A percentile compares a stretch with the other conserved stretches of the same genome.
phyloP scores from a whole-genome alignment of 1,140 invertebrate species.

The Rhyzopertha dominica region DNA sequence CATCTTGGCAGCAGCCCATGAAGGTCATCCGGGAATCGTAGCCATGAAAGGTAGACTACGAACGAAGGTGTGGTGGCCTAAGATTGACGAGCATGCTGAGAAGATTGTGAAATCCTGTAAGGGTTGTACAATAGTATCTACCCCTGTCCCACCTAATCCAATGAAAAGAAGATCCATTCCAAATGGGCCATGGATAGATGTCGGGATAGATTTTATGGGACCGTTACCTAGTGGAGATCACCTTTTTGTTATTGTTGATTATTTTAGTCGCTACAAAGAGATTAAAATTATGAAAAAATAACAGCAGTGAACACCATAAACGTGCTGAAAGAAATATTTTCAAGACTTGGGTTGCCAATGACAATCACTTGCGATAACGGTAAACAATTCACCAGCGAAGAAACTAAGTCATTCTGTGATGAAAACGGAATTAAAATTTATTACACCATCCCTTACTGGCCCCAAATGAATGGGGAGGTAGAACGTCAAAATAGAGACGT shows the following conservation, averaged over 20 bases:
- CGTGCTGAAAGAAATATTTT: slow-evolving; percentile 18
- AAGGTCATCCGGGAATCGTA: no score
- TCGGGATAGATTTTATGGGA: slow-evolving; percentile 37
- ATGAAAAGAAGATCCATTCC: slow-evolving; percentile 33
- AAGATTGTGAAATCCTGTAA: slow-evolving; percentile 44
- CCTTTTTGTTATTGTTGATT: slow-evolving; percentile 22
- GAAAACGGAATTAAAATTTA: slow-evolving; percentile 2
- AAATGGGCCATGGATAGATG: slow-evolving; percentile 34
- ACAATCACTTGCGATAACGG: slow-evolving; percentile 24
- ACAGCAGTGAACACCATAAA: slow-evolving; percentile 12
- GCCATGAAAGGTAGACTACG: no score
- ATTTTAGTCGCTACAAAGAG: background rate
- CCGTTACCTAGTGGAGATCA: slow-evolving; percentile 33
- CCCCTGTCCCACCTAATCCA: slow-evolving; percentile 20
- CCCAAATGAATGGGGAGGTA: slow-evolving; percentile 32
- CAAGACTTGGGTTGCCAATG: slow-evolving; percentile 18
- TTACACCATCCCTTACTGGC: slow-evolving; percentile 20
- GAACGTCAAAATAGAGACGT: slow-evolving; percentile 34
- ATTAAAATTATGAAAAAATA: slow-evolving; percentile 7
- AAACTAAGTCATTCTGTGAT: slow-evolving; percentile 12
- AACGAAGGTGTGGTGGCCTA: slow-evolving; percentile 51
- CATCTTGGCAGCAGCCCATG: no score
- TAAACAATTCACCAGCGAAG: slow-evolving; percentile 16
- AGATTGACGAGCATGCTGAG: slow-evolving; percentile 51
- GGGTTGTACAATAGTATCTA: slow-evolving; percentile 40